These are phyloP conservation scores for Acromyrmex heyeri DNA, from an alignment of 1,140 invertebrate species.

Conservation along the genomic window DNA sequence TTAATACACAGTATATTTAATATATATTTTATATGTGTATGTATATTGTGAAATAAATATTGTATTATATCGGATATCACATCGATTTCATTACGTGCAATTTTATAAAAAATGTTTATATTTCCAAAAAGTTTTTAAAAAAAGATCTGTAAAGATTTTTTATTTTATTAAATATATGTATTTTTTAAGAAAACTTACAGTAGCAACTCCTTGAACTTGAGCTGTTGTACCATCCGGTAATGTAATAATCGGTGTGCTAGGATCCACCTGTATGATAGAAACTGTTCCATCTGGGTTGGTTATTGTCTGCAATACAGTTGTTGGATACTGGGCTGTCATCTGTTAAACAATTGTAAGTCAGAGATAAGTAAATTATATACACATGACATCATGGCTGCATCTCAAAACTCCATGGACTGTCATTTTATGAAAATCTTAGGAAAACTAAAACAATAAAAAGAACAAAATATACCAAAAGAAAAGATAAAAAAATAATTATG, in stretches of 20 bases:
- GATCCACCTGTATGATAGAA: constrained; percentile 98
- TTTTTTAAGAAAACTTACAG: constrained; percentile 87
- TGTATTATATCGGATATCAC: not conserved
- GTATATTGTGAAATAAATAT: not conserved
- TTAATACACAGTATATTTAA: not conserved
- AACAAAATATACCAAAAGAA: constrained; percentile 7
- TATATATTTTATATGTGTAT: not conserved
- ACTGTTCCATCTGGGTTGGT: constrained; percentile 98
- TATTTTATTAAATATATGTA: constrained; percentile 7
- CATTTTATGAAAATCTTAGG: not conserved
- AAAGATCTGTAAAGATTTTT: not conserved
- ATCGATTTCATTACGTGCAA: not conserved
- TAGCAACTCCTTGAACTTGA: constrained; percentile 96
- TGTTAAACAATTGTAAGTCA: constrained; percentile 77
- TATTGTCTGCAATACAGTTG: constrained; percentile 97
- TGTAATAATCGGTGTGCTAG: constrained; percentile 97
- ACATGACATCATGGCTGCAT: not conserved
- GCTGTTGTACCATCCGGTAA: constrained; percentile 98
- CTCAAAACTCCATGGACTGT: not conserved
- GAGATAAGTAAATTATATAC: constrained; percentile 1
- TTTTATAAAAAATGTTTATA: not conserved
- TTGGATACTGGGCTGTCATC: constrained; percentile 92
- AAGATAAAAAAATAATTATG: constrained; percentile 49
- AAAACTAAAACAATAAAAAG: constrained; percentile 5
- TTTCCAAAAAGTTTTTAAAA: not conserved